phyloP scores from a whole-genome alignment of 2,888 invertebrate species.

The Baronia brevicornis region DNA sequence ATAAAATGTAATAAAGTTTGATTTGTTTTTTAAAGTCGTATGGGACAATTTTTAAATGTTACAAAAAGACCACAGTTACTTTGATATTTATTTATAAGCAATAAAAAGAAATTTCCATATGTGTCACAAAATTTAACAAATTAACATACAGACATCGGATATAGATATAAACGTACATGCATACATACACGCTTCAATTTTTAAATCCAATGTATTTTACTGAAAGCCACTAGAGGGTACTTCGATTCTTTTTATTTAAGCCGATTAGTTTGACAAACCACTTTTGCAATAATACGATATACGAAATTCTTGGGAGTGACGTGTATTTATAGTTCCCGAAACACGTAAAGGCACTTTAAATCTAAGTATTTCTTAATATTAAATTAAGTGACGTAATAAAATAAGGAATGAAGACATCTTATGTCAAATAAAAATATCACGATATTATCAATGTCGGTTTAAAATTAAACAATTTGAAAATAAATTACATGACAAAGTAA shows the following conservation, averaged over 20 bases:
- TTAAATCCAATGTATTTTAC: constrained; percentile 42
- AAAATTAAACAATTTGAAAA: too few species aligned
- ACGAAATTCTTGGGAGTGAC: constrained; percentile 19
- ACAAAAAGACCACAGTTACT: constrained; percentile 32
- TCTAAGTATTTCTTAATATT: too few species aligned
- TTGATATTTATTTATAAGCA: constrained; percentile 74
- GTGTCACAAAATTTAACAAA: constrained; percentile 62
- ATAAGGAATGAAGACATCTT: too few species aligned
- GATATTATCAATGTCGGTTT: too few species aligned
- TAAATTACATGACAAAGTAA: too few species aligned
- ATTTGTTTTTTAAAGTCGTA: too few species aligned
- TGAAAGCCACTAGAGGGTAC: constrained; percentile 49
- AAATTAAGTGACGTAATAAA: too few species aligned
- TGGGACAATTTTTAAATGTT: too few species aligned
- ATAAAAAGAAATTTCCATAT: constrained; percentile 68
- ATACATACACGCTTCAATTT: constrained; percentile 26
- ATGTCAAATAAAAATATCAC: too few species aligned
- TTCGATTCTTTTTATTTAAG: constrained; percentile 22
- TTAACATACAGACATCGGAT: constrained; percentile 34
- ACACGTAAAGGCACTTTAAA: constrained; percentile 64
- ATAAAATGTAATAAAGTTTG: too few species aligned
- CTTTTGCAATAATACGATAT: constrained; percentile 23
- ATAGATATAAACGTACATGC: constrained; percentile 5
- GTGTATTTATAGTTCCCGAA: constrained; percentile 39
- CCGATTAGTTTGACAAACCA: constrained; percentile 33